phyloP scores from a whole-genome alignment of 2,113 vertebrate genomes.

The Noctilio leporinus region DNA sequence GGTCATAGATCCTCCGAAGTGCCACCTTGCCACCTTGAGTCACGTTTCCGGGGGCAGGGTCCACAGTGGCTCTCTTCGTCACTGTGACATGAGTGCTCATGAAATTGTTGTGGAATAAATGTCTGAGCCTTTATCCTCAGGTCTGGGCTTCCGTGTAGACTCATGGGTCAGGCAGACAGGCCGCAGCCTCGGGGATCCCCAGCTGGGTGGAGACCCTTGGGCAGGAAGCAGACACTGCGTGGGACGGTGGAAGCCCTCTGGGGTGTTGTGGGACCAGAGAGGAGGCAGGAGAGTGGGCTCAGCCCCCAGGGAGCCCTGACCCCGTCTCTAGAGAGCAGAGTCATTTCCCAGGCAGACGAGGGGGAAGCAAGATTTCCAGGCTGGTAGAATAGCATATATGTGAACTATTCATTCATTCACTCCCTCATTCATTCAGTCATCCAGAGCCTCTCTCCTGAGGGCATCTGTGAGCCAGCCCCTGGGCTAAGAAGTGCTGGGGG shows the following conservation, averaged over 20 bases:
- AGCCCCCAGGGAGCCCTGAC: neutral
- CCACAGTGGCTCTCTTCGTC: neutral
- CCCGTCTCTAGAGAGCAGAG: neutral
- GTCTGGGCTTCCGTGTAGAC: neutral
- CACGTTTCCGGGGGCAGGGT: neutral
- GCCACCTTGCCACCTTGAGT: neutral
- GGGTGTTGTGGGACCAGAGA: neutral
- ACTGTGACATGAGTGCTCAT: rapidly evolving
- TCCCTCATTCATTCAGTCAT: neutral
- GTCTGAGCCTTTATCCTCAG: rapidly evolving
- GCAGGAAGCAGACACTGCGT: neutral
- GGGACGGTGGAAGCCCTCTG: neutral
- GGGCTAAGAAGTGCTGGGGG: neutral
- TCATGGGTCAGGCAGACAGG: neutral
- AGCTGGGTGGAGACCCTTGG: neutral
- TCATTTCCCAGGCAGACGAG: neutral
- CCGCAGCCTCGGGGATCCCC: neutral
- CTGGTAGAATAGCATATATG: neutral
- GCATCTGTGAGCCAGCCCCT: neutral
- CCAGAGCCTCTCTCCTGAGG: neutral
- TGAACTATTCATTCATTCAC: too few species aligned
- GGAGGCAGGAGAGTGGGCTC: neutral
- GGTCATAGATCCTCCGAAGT: neutral
- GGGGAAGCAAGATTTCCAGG: too few species aligned
- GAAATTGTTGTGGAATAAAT: neutral